These are phyloP conservation scores for Oxyruncus cristatus DNA, from an alignment of 2,113 vertebrate species.

Conservation along the genomic window DNA sequence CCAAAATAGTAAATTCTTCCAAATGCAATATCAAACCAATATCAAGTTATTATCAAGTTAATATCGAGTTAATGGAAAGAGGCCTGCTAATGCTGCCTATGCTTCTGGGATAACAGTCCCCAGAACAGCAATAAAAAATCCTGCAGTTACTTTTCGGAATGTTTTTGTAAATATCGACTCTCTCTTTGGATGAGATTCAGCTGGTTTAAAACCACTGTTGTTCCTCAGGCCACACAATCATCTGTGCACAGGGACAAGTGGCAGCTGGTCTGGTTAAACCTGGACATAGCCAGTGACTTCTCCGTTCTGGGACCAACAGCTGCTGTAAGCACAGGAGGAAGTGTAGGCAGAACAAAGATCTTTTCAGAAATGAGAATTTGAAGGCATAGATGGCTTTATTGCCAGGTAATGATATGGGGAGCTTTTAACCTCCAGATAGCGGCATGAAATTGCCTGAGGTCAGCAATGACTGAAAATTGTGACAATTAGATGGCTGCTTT, in stretches of 20 bases:
- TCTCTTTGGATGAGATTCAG: neutral
- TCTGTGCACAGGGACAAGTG: neutral
- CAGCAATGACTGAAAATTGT: constrained; percentile 44
- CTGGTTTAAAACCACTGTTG: neutral
- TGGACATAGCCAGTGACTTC: neutral
- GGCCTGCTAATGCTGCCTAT: neutral
- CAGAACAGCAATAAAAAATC: neutral
- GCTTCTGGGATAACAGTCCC: neutral
- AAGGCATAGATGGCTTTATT: constrained; percentile 2
- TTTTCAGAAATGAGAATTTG: neutral
- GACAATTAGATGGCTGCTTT: constrained; percentile 36
- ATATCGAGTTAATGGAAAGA: neutral
- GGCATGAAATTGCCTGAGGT: constrained; percentile 30
- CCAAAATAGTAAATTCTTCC: neutral
- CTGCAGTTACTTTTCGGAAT: neutral
- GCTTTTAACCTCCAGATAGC: constrained; percentile 1
- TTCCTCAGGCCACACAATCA: neutral
- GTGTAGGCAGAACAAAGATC: neutral
- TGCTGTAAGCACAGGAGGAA: neutral
- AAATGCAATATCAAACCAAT: neutral
- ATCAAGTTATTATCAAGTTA: neutral
- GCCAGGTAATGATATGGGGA: constrained; percentile 22
- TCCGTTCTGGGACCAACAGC: neutral
- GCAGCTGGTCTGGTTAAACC: neutral
- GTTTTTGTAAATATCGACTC: neutral